Evolutionary conservation across 2,797 vertebrate species (phyloP).

Genomic region (Acanthurus leucopareius): DNA sequence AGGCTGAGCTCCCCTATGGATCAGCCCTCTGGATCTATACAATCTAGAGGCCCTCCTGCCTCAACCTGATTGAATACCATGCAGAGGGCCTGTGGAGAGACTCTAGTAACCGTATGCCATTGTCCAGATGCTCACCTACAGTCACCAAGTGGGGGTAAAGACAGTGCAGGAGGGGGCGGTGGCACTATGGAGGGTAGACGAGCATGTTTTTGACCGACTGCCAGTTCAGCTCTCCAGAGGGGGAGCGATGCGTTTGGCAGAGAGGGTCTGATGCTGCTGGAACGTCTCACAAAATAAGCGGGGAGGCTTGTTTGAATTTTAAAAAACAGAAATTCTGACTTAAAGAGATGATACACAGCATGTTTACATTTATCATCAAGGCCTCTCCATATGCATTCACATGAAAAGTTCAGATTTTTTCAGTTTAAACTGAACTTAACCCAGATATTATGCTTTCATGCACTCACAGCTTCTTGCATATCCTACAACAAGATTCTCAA

Average conservation of each 20-base stretch:
- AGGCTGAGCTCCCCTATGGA: constrained; percentile 76
- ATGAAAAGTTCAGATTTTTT: neutral
- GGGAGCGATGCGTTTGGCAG: constrained; percentile 10
- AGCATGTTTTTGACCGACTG: constrained; percentile 51
- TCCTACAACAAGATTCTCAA: neutral
- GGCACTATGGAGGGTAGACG: constrained; percentile 6
- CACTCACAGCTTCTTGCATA: neutral
- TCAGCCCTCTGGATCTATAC: constrained; percentile 79
- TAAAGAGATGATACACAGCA: neutral
- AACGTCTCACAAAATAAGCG: constrained; percentile 20
- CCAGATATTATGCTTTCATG: too few species aligned
- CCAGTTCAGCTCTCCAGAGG: constrained; percentile 37
- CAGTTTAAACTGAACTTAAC: neutral
- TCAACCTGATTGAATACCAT: constrained; percentile 80
- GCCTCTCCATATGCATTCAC: too few species aligned
- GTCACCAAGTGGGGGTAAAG: constrained; percentile 61
- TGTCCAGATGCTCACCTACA: constrained; percentile 83
- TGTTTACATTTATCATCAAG: neutral
- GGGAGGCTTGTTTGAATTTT: neutral
- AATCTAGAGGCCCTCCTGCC: constrained; percentile 77
- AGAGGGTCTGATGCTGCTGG: neutral
- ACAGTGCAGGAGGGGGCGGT: constrained; percentile 45
- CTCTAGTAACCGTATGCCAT: constrained; percentile 71
- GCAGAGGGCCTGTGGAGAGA: constrained; percentile 76
- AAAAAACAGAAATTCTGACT: neutral